Percentiles rank a stretch among this genome's conserved stretches.
Conservation (phyloP, 1,140 invertebrate species). For the Drosophila punjabiensis region DNA sequence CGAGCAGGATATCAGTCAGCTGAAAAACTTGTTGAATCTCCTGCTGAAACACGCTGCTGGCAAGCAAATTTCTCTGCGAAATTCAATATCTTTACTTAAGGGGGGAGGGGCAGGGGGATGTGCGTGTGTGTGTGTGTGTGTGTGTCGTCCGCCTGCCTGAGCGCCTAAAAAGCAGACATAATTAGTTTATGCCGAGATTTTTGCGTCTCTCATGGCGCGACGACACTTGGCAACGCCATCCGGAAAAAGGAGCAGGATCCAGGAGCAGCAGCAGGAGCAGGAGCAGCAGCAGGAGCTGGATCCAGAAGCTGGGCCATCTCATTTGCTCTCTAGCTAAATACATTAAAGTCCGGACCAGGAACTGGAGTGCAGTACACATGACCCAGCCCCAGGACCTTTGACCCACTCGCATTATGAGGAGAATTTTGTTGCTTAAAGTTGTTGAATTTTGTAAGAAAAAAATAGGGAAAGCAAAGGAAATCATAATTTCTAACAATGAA, state of each 20-base stretch:
- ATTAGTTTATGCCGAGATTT: constrained; percentile 77
- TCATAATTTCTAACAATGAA: background rate
- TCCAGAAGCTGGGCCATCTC: constrained; percentile 16
- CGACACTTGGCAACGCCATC: constrained; percentile 46
- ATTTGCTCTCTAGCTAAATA: constrained; percentile 29
- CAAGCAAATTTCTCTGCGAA: constrained; percentile 56
- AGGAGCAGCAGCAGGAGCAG: background rate
- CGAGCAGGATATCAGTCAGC: constrained; percentile 18
- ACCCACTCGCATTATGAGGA: constrained; percentile 15
- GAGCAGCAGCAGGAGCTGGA: constrained; percentile 6
- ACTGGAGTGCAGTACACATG: constrained; percentile 12
- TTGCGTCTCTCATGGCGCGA: constrained; percentile 50
- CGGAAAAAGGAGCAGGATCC: constrained; percentile 5
- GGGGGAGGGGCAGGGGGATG: background rate
- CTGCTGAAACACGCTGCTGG: constrained; percentile 15
- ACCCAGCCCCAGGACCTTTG: constrained; percentile 14
- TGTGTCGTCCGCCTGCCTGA: constrained; percentile 60
- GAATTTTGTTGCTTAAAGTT: background rate
- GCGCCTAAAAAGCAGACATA: constrained; percentile 76
- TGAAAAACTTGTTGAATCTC: constrained; percentile 70
- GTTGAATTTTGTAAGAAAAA: background rate
- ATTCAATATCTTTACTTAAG: constrained; percentile 64
- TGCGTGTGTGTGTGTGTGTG: constrained; percentile 20
- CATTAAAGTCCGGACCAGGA: constrained; percentile 27
- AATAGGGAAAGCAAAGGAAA: background rate